Base-by-base conservation (phyloP, 2,797 vertebrate genomes). In the Garrulus glandarius region DNA sequence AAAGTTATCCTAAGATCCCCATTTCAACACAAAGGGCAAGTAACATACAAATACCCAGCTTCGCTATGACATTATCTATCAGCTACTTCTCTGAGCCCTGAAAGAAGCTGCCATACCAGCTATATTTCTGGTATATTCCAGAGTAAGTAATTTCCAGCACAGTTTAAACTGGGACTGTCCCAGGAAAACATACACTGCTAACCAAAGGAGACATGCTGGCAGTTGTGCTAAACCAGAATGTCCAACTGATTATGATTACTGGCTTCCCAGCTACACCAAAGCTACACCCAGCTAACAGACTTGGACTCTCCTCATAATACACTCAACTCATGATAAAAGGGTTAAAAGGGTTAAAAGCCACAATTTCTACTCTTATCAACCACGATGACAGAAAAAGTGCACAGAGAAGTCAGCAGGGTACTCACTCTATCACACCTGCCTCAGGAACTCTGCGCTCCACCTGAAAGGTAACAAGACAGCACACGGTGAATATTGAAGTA, bases 401-500 rank as follows among this genome's bases (percentile, higher is more conserved):
- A 67, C 21, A 52, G 32, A 20, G 14, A 53, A 70, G 24, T 11
- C n/a, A 47, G 83, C 14, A 46, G 46, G 5, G 8, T 89, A 98
- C 98, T 98, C 87, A 98, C 98, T 98, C 97, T 26, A 98, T 98
- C 71, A 98, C 89, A 36, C 81, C 96, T 23, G 97, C 96, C 49
- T 98, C 97, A 7, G 98, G 98, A 64, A 92, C 92, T 82, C 49
- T 97, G 63, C 96, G 96, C 17, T 95, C 79, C 39, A 96, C 96
- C 98, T 98, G 96, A 27, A 95, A 96, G 32, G 63, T 16, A 93
- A 92, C 3, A 72, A 65, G 72, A 49, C 26, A 77, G 52, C 4
- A n/a, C 47, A n/a, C 9, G 2, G 20, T 34, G 23, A 86, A 26
- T 37, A 60, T 20, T 21, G 37, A 72, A 43, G 34, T 14, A 78